phyloP scores from a whole-genome alignment of 2,888 invertebrate species.

The Miltochrista miniata region DNA sequence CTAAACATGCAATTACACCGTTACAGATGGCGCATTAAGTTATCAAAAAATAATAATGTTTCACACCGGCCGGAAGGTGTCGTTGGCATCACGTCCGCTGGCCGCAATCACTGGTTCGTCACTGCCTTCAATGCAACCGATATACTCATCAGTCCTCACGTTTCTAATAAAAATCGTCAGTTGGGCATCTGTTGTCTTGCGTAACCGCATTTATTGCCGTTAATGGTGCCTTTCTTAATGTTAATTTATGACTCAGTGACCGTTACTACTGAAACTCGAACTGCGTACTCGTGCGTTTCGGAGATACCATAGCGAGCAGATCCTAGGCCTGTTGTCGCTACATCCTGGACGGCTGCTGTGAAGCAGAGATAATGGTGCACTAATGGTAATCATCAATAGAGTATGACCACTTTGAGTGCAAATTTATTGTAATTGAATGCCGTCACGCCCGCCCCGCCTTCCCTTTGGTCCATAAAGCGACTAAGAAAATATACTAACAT shows the following conservation, averaged over 20 bases:
- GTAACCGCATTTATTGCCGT: conserved; percentile 78
- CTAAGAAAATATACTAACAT: too few species aligned
- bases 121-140: conserved; percentile 62
- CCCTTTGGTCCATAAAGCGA: too few species aligned
- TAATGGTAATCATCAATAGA: too few species aligned
- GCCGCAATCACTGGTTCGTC: conserved; percentile 62
- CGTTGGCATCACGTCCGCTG: conserved; percentile 66
- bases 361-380: too few species aligned
- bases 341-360: too few species aligned
- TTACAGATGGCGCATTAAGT: conserved; percentile 78
- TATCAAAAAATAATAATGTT: conserved; percentile 78
- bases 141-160: conserved; percentile 66
- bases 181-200: conserved; percentile 73
- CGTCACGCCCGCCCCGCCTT: too few species aligned
- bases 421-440: too few species aligned
- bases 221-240: conserved; percentile 70
- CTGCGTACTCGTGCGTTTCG: conserved; percentile 34
- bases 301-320: too few species aligned
- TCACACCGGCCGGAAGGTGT: conserved; percentile 81
- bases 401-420: too few species aligned
- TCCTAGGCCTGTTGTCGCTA: too few species aligned
- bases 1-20: conserved; percentile 80
- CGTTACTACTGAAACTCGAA: conserved; percentile 46
- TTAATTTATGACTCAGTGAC: conserved; percentile 59
- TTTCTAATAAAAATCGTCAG: conserved; percentile 78